Conservation (phyloP, 2,113 vertebrate genomes). For the Semnopithecus entellus region DNA sequence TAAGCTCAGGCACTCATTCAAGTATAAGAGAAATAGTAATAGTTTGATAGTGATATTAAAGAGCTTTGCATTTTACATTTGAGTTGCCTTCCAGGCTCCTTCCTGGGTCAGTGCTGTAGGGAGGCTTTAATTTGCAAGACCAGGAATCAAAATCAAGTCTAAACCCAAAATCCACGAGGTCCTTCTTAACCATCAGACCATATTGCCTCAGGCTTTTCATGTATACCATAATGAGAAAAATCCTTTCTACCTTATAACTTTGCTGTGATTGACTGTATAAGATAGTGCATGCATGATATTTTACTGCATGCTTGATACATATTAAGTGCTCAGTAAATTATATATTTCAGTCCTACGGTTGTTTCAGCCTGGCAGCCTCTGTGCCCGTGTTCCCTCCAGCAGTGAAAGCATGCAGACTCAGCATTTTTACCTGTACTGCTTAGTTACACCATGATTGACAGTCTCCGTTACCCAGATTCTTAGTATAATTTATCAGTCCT, state of each 20-base stretch:
- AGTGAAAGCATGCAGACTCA: background rate
- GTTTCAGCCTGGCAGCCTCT: background rate
- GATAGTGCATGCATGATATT: background rate
- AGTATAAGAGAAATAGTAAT: background rate
- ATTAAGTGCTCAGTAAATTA: slow-evolving; percentile 16
- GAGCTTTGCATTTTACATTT: slow-evolving; percentile 6
- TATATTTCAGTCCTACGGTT: background rate
- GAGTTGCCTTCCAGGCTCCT: background rate
- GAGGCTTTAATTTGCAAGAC: background rate
- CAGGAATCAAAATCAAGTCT: background rate
- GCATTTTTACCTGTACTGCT: slow-evolving; percentile 2
- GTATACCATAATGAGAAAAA: background rate
- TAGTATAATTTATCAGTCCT: slow-evolving; percentile 12
- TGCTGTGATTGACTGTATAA: slow-evolving; percentile 1
- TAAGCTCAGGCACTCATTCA: background rate
- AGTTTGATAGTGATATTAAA: background rate
- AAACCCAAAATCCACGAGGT: background rate
- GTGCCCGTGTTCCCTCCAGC: background rate
- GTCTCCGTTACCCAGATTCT: slow-evolving; percentile 42
- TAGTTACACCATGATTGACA: slow-evolving; percentile 40
- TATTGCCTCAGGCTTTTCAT: background rate
- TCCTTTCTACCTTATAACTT: slow-evolving; percentile 1
- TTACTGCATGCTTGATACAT: background rate
- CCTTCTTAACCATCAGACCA: background rate
- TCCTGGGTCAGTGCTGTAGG: background rate